phyloP scores from a whole-genome alignment of 2,888 invertebrate species.

The Pilophorus perplexus region DNA sequence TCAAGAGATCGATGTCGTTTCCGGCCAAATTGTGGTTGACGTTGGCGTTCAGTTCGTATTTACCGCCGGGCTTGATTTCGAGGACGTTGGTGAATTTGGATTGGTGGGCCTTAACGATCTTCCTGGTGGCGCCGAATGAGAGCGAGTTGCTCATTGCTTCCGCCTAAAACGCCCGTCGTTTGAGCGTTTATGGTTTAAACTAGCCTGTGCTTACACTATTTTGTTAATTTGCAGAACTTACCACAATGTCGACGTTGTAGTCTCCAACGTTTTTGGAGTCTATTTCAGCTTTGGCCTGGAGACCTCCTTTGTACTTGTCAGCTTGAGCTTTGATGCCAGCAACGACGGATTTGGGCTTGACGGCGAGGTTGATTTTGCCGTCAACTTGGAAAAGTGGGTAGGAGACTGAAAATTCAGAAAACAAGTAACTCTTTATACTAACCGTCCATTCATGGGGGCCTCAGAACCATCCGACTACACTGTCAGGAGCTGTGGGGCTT shows the following conservation, averaged over 20 bases:
- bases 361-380: conserved; percentile 58
- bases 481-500: too few relatives aligned
- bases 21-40: conserved; percentile 59
- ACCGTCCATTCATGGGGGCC: too few relatives aligned
- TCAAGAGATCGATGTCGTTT: conserved; percentile 56
- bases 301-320: conserved; percentile 57
- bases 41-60: conserved; percentile 62
- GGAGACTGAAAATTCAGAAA: conserved; percentile 56
- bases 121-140: conserved; percentile 59
- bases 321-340: conserved; percentile 60
- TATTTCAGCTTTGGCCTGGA: conserved; percentile 35
- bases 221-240: conserved; percentile 5
- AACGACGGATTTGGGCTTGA: conserved; percentile 59
- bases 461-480: too few relatives aligned
- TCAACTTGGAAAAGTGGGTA: conserved; percentile 59
- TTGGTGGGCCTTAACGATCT: conserved; percentile 58
- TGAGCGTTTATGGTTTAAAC: too few relatives aligned
- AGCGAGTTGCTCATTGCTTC: conserved; percentile 56
- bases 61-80: conserved; percentile 61
- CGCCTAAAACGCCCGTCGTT: conserved; percentile 47
- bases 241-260: conserved; percentile 49
- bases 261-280: conserved; percentile 54
- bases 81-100: conserved; percentile 63
- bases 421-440: too few relatives aligned
- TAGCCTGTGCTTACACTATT: too few relatives aligned